phyloP scores from a whole-genome alignment of 2,113 vertebrate genomes.

The Strix uralensis region DNA sequence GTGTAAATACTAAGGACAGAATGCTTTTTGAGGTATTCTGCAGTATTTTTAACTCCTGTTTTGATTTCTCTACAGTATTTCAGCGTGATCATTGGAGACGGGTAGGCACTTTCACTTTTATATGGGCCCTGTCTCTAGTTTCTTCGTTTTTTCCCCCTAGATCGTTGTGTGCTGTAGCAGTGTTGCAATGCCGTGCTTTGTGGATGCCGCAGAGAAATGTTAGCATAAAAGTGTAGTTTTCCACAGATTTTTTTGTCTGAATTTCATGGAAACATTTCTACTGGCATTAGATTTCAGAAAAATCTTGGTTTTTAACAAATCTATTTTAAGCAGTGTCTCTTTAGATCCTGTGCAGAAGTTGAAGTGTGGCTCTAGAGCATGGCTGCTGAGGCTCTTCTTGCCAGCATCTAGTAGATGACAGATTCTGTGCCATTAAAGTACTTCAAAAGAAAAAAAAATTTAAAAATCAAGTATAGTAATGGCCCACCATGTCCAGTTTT shows the following conservation, averaged over 20 bases:
- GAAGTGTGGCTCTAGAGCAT: not conserved
- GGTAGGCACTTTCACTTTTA: conserved; percentile 46
- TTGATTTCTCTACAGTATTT: conserved; percentile 55
- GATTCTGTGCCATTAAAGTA: not conserved
- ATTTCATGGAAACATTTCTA: conserved; percentile 21
- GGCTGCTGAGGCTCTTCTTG: conserved; percentile 1
- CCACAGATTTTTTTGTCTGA: conserved; percentile 13
- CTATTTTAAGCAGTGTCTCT: not conserved
- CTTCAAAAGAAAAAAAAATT: not conserved
- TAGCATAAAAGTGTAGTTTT: conserved; percentile 1
- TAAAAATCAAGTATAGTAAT: not conserved
- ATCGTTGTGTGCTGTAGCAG: conserved; percentile 6
- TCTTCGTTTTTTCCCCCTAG: not conserved
- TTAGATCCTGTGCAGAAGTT: conserved; percentile 15
- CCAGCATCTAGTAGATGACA: conserved; percentile 3
- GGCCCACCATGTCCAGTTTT: not conserved
- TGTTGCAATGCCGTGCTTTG: conserved; percentile 24
- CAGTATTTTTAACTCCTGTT: conserved; percentile 14
- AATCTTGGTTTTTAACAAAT: not conserved
- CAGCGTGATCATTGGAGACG: conserved; percentile 41
- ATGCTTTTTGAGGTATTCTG: not conserved
- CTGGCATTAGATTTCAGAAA: conserved; percentile 14
- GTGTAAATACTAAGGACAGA: not conserved
- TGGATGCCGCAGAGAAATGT: conserved; percentile 18
- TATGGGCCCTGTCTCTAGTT: not conserved